Base-by-base conservation (phyloP, 1,140 invertebrate species). In the Drosophila insularis region DNA sequence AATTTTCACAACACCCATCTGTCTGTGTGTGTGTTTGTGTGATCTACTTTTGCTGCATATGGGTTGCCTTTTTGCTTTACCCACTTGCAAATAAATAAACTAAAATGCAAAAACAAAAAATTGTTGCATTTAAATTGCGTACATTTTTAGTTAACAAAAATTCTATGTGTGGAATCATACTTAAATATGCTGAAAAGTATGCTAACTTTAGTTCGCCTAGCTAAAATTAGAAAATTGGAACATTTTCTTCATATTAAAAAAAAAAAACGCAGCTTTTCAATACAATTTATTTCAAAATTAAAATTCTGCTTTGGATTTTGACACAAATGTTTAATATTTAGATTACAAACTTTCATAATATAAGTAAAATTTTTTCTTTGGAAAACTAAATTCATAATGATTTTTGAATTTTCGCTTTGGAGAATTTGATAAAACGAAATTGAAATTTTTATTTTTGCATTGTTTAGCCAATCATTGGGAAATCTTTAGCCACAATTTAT, bases 111-210 rank as follows among this genome's bases (percentile, higher is more conserved):
- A 35, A 35, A 32, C 32, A 32, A 35, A 32, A 55, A 32, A 35
- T 66, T 69, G 62, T 78, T 81, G 68, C 74, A 85, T 68, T 71
- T 78, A 78, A 78, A 81, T 78, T 50, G 69, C 63, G 67, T 78
- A 71, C 67, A 78, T 68, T 19, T 17, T 19, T 17, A 23, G 2
- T 50, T n/a, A 40, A 46, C 17, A 46, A 2, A 19, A 2, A 17
- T 46, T 17, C 2, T 19, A 46, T 46, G n/a, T 11, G 2, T 7
- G 17, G 19, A 17, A 14, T 21, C 0, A 46, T 7, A 46, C 19
- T 46, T 46, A 2, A 50, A 50, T 21, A 21, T 17, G 43, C 43
- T 50, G 43, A 10, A 21, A 50, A 50, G 43, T 50, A 50, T 50
- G 43, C 19, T 21, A 50, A 11, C 1, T 50, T 50, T 46, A 46